These are phyloP conservation scores for Pachypanchax playfairii DNA, from an alignment of 2,113 vertebrate genomes.

Conservation along the genomic window DNA sequence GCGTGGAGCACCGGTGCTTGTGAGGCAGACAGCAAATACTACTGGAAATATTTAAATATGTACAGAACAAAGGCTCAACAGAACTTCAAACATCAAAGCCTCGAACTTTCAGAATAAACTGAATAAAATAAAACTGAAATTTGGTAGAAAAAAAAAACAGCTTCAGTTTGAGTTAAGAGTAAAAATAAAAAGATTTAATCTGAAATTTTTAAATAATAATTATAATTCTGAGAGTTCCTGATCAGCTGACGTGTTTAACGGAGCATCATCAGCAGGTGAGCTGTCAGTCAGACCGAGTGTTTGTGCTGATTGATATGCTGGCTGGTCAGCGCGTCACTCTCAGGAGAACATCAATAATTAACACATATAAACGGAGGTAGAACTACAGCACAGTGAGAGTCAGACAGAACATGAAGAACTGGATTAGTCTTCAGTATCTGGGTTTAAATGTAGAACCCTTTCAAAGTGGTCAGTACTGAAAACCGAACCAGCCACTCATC, in stretches of 20 bases:
- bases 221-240: conserved; percentile 12
- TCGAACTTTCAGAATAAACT: neutral
- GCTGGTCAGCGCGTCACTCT: conserved; percentile 11
- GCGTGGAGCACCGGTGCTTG: conserved; percentile 36
- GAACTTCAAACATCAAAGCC: conserved; percentile 48
- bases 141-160: conserved; percentile 9
- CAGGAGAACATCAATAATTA: conserved; percentile 55
- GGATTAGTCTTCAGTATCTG: neutral
- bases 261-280: conserved; percentile 23
- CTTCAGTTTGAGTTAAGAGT: too few relatives aligned
- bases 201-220: too few relatives aligned
- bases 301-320: conserved; percentile 51
- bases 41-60: conserved; percentile 66
- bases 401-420: neutral
- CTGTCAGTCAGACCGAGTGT: conserved; percentile 21
- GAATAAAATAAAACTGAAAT: conserved; percentile 24
- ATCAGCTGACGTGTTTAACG: too few relatives aligned
- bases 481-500: conserved; percentile 9
- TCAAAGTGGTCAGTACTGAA: neutral
- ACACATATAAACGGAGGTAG: conserved; percentile 35
- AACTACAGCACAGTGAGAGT: conserved; percentile 21
- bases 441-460: neutral
- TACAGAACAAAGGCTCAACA: conserved; percentile 44
- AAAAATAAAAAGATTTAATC: neutral
- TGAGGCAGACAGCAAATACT: conserved; percentile 32